Evolutionary conservation across 1,140 invertebrate genomes (phyloP).

Genomic region (Drosophila santomea): DNA sequence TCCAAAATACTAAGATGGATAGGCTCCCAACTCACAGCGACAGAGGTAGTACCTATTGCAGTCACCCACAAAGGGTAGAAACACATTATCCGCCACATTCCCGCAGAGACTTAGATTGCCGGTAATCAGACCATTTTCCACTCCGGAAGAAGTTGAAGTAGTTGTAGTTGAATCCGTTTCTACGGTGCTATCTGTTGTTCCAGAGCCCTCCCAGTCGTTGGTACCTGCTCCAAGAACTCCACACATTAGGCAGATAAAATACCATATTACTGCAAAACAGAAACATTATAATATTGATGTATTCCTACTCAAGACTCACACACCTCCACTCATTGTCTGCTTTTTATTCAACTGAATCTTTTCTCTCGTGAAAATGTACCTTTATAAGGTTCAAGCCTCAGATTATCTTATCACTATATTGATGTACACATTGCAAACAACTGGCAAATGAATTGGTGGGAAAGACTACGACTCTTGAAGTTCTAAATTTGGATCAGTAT

Average conservation of each 20-base stretch:
- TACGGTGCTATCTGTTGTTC: neutral
- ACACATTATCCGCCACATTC: constrained; percentile 57
- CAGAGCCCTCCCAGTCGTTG: neutral
- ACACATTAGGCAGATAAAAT: constrained; percentile 1
- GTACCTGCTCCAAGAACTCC: constrained; percentile 1
- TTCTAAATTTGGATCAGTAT: neutral
- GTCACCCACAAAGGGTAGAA: constrained; percentile 64
- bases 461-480: constrained; percentile 5
- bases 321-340: constrained; percentile 34
- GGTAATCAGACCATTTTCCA: constrained; percentile 13
- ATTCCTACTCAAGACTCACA: neutral
- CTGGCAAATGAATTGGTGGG: constrained; percentile 21
- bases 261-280: constrained; percentile 2
- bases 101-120: constrained; percentile 52
- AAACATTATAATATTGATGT: neutral
- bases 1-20: neutral
- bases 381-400: constrained; percentile 17
- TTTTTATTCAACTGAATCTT: constrained; percentile 12
- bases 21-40: constrained; percentile 33
- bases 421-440: neutral
- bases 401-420: constrained; percentile 38
- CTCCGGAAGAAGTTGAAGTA: neutral
- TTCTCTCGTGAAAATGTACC: neutral
- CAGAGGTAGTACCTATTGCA: constrained; percentile 66
- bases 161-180: neutral